Percentiles rank a stretch among this genome's conserved stretches.
Evolutionary conservation across 2,113 vertebrate species (phyloP).

Genomic region (Agapornis roseicollis): DNA sequence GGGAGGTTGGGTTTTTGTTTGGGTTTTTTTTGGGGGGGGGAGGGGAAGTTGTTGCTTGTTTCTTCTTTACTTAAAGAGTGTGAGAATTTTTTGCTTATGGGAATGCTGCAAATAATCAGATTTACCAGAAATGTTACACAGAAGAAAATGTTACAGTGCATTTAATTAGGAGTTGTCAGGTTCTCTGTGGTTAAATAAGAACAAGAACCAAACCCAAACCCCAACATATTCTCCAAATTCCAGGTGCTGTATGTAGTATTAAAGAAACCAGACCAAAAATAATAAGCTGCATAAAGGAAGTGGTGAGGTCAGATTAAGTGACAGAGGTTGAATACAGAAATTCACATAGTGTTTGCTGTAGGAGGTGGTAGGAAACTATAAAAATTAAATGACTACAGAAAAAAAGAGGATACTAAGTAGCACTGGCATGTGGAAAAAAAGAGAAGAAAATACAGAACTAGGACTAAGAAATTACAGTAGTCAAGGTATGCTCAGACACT

Average conservation of each 20-base stretch:
- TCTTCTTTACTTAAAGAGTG: not conserved
- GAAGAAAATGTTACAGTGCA: not conserved
- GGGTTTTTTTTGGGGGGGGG: too few species aligned
- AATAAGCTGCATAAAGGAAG: not conserved
- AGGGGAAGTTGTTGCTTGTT: not conserved
- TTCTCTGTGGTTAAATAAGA: not conserved
- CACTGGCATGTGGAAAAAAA: not conserved
- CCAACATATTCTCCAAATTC: not conserved
- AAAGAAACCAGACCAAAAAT: not conserved
- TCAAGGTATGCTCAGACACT: not conserved
- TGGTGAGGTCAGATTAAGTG: not conserved
- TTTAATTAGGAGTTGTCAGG: not conserved
- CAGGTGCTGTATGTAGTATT: not conserved
- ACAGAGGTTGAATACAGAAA: not conserved
- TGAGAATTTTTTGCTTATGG: not conserved
- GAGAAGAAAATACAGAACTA: not conserved
- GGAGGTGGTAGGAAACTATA: not conserved
- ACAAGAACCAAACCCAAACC: not conserved
- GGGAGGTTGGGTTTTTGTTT: too few species aligned
- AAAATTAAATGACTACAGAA: not conserved
- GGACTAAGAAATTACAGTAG: not conserved
- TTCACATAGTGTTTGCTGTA: not conserved
- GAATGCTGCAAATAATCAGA: not conserved
- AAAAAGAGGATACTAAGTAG: not conserved
- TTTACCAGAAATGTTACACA: not conserved